Evolutionary conservation across 2,113 vertebrate species (phyloP).

Genomic region (Microtus richardsoni): DNA sequence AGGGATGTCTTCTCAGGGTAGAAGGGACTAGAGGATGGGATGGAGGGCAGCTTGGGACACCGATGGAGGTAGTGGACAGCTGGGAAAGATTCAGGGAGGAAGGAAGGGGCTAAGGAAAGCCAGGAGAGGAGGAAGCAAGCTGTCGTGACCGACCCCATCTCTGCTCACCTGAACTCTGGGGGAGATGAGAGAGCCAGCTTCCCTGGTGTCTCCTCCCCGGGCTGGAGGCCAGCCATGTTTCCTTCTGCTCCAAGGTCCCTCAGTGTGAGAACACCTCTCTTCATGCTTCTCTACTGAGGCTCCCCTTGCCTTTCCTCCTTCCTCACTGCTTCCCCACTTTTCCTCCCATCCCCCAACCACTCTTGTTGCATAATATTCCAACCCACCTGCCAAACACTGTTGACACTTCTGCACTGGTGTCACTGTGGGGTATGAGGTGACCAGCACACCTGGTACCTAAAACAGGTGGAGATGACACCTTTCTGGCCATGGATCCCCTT

Average conservation of each 20-base stretch:
- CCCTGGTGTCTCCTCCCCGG: neutral
- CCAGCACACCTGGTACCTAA: constrained; percentile 23
- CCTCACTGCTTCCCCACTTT: neutral
- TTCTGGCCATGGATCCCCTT: neutral
- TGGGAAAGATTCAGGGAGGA: neutral
- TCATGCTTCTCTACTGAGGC: neutral
- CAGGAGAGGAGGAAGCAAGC: neutral
- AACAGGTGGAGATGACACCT: neutral
- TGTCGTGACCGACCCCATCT: neutral
- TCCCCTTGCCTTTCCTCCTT: neutral
- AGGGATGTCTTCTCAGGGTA: neutral
- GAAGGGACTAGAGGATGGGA: neutral
- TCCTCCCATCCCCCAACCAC: neutral
- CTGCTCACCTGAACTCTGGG: neutral
- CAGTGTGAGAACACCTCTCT: neutral
- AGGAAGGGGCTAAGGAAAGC: neutral
- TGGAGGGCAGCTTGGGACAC: neutral
- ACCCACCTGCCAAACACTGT: neutral
- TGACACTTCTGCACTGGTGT: neutral
- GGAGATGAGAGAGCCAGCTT: neutral
- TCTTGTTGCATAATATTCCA: constrained; percentile 48
- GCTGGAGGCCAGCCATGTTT: neutral
- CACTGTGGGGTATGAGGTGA: neutral
- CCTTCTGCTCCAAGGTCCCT: neutral
- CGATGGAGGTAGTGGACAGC: neutral